A percentile compares a stretch with the other conserved stretches of the same genome.
phyloP scores from a whole-genome alignment of 2,888 invertebrate species.

The Physocephala rufipes region DNA sequence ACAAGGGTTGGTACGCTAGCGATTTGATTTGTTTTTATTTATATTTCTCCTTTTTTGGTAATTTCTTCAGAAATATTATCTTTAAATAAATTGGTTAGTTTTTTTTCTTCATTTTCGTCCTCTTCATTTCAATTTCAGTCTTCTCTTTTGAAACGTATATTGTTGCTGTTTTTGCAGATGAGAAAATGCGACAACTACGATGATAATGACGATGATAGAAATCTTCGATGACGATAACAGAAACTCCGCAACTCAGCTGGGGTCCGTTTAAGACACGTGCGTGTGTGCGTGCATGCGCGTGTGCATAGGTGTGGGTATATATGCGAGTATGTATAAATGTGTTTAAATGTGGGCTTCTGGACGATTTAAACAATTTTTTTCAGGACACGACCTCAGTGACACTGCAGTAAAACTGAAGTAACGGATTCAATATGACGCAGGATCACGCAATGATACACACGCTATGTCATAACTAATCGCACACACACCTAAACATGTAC shows the following conservation, averaged over 20 bases:
- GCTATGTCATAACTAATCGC: not conserved
- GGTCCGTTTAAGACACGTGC: not conserved
- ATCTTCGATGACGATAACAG: conserved; percentile 1
- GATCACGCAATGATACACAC: conserved; percentile 14
- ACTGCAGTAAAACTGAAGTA: not conserved
- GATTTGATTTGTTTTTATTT: conserved; percentile 13
- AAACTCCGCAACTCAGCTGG: not conserved
- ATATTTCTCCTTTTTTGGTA: conserved; percentile 13
- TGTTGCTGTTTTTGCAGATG: not conserved
- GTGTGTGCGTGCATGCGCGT: conserved; percentile 7
- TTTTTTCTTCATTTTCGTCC: not conserved
- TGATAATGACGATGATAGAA: conserved; percentile 9
- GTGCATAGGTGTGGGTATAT: conserved; percentile 28
- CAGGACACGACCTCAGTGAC: not conserved
- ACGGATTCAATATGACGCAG: conserved; percentile 10
- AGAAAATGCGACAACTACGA: not conserved
- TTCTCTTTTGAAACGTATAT: not conserved
- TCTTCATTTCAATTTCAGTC: not conserved
- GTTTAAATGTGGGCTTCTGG: conserved; percentile 7
- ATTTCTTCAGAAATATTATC: not conserved
- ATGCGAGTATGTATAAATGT: not conserved
- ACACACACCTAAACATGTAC: conserved; percentile 2
- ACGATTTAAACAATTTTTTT: conserved; percentile 2
- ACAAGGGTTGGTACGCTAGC: not conserved
- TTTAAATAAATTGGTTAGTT: not conserved